These are phyloP conservation scores for Pollachius pollachius DNA, from an alignment of 2,113 vertebrate genomes.

Conservation along the genomic window DNA sequence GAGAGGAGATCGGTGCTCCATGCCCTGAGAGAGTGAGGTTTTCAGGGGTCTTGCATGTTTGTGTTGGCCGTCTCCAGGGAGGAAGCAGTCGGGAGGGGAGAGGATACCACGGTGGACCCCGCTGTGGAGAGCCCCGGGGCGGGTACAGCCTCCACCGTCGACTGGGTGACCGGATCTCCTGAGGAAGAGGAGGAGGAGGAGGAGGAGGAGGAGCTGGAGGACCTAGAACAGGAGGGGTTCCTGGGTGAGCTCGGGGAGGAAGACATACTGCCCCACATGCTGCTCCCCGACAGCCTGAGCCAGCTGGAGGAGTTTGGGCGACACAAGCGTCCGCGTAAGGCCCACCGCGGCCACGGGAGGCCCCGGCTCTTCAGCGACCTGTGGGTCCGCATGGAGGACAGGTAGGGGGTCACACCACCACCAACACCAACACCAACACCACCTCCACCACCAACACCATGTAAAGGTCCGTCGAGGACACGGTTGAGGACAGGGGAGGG, in stretches of 20 bases:
- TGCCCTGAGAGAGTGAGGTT: too few relatives aligned
- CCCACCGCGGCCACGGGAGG: constrained; percentile 79
- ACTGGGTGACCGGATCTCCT: constrained; percentile 31
- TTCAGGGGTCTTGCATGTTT: not conserved
- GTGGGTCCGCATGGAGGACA: constrained; percentile 94
- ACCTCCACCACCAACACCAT: not conserved
- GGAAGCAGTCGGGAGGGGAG: constrained; percentile 14
- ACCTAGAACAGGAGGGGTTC: constrained; percentile 11
- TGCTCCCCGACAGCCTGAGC: constrained; percentile 93
- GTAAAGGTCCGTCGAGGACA: too few relatives aligned
- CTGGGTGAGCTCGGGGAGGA: constrained; percentile 41
- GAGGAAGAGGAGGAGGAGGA: constrained; percentile 52
- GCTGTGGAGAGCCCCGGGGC: constrained; percentile 21
- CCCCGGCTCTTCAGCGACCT: constrained; percentile 94
- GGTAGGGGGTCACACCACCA: constrained; percentile 72
- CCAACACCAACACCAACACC: not conserved
- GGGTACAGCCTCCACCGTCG: constrained; percentile 20
- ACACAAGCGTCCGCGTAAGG: constrained; percentile 87
- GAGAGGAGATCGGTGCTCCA: too few relatives aligned
- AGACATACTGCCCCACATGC: constrained; percentile 86
- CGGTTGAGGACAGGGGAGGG: too few relatives aligned
- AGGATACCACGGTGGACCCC: constrained; percentile 24
- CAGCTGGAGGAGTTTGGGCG: constrained; percentile 96
- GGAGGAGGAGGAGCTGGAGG: constrained; percentile 53
- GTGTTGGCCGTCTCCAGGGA: constrained; percentile 30